Percentiles rank a stretch among this genome's conserved stretches.
phyloP scores from a whole-genome alignment of 2,888 invertebrate genomes.

The Elmis aenea region DNA sequence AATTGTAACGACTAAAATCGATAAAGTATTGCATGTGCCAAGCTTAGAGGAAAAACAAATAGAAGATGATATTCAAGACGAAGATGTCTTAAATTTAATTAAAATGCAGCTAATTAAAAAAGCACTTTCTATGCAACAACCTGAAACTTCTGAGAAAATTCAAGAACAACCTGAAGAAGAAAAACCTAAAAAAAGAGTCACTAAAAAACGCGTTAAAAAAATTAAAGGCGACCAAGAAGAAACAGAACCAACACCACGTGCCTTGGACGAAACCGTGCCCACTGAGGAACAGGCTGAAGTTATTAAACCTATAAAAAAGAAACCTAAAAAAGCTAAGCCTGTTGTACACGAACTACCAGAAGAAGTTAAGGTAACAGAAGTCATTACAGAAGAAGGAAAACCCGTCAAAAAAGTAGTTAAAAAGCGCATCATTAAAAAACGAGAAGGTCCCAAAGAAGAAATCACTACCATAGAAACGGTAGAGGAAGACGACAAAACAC shows the following conservation, averaged over 20 bases:
- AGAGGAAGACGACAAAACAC: constrained; percentile 38
- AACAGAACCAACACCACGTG: too few species aligned
- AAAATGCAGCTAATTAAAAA: constrained; percentile 38
- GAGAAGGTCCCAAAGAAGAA: constrained; percentile 27
- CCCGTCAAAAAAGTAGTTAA: constrained; percentile 29
- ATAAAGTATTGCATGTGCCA: constrained; percentile 35
- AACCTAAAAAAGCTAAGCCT: constrained; percentile 14
- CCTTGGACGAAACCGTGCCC: constrained; percentile 15
- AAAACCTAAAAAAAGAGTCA: constrained; percentile 21
- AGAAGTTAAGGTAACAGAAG: constrained; percentile 14
- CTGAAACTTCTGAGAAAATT: constrained; percentile 14
- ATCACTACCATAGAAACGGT: constrained; percentile 28
- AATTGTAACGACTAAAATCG: too few species aligned
- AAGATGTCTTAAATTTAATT: constrained; percentile 34
- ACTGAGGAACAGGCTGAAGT: constrained; percentile 15
- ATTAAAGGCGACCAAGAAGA: constrained; percentile 34
- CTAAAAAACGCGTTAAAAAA: constrained; percentile 37
- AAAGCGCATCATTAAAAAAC: constrained; percentile 36
- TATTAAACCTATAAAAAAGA: constrained; percentile 23
- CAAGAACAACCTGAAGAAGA: constrained; percentile 13
- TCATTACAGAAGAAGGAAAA: constrained; percentile 21
- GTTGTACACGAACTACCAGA: constrained; percentile 15
- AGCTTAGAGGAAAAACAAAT: constrained; percentile 38
- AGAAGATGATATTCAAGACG: constrained; percentile 34
- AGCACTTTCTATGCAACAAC: constrained; percentile 32